Evolutionary conservation across 2,113 vertebrate genomes (phyloP).

Genomic region (Craseonycteris thonglongyai): DNA sequence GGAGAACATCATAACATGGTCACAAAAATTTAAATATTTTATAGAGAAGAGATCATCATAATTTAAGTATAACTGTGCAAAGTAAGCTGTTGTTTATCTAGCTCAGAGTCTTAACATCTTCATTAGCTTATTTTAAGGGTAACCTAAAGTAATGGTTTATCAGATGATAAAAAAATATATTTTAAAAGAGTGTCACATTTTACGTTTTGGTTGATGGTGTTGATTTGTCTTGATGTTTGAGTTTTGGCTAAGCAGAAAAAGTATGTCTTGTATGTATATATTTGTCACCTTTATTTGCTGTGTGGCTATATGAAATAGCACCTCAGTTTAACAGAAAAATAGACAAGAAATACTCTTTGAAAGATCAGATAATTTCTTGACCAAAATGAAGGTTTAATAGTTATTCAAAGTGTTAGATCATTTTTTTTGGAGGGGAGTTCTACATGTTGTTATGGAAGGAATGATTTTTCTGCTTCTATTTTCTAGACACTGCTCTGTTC

Average conservation of each 20-base stretch:
- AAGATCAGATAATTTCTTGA: not conserved
- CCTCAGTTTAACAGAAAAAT: not conserved
- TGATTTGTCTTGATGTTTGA: not conserved
- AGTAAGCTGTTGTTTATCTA: not conserved
- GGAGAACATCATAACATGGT: conserved; percentile 2
- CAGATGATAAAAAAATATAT: not conserved
- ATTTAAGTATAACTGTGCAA: not conserved
- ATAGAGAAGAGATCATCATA: not conserved
- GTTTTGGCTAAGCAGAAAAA: not conserved
- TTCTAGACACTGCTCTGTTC: not conserved
- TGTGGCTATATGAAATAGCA: not conserved
- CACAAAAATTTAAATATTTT: conserved; percentile 4
- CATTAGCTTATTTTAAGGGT: not conserved
- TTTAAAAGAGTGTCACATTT: not conserved
- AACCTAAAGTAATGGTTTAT: not conserved
- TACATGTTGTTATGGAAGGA: not conserved
- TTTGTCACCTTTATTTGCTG: not conserved
- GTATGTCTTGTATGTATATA: accelerated
- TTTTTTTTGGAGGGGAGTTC: not conserved
- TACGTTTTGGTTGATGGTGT: not conserved
- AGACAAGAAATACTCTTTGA: not conserved
- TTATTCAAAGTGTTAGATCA: not conserved
- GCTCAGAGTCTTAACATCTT: not conserved
- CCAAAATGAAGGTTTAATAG: not conserved
- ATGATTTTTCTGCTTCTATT: not conserved